Evolutionary conservation across 2,113 vertebrate species (phyloP).

Genomic region (Lampris incognitus): DNA sequence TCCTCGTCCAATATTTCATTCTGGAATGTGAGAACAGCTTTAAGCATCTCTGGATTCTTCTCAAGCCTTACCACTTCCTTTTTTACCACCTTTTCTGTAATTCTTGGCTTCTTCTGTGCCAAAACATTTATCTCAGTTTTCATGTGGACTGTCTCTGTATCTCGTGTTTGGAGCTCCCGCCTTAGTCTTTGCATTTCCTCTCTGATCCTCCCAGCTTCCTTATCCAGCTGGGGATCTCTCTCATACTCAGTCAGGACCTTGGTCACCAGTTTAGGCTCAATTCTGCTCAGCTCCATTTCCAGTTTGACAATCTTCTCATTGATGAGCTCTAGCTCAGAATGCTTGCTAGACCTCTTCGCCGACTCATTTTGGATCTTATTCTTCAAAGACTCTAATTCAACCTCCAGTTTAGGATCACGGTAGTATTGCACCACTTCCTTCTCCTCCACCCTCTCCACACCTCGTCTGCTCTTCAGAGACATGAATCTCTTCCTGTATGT

Average conservation of each 20-base stretch:
- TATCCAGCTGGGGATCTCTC: constrained; percentile 88
- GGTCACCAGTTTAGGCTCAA: constrained; percentile 88
- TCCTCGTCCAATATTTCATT: constrained; percentile 83
- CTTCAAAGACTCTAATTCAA: constrained; percentile 74
- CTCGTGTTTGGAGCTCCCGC: constrained; percentile 74
- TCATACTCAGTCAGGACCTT: constrained; percentile 93
- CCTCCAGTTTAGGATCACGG: constrained; percentile 89
- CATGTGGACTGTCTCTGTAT: constrained; percentile 76
- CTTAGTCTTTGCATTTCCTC: constrained; percentile 83
- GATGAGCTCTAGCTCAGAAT: constrained; percentile 80
- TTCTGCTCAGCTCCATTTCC: constrained; percentile 78
- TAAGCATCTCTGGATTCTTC: constrained; percentile 91
- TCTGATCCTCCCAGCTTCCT: constrained; percentile 82
- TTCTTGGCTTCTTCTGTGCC: constrained; percentile 83
- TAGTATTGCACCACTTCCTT: constrained; percentile 94
- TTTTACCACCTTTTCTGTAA: constrained; percentile 89
- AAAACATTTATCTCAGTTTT: constrained; percentile 86
- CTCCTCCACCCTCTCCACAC: constrained; percentile 92
- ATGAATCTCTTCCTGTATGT: constrained; percentile 83
- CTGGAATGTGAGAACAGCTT: constrained; percentile 82
- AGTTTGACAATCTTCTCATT: constrained; percentile 81
- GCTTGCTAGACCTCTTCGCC: constrained; percentile 75
- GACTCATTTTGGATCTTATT: constrained; percentile 83
- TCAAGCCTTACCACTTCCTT: constrained; percentile 94
- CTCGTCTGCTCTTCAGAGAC: constrained; percentile 87